Evolutionary conservation across 1,140 invertebrate species (phyloP).

Genomic region (Sarcophaga peregrina): DNA sequence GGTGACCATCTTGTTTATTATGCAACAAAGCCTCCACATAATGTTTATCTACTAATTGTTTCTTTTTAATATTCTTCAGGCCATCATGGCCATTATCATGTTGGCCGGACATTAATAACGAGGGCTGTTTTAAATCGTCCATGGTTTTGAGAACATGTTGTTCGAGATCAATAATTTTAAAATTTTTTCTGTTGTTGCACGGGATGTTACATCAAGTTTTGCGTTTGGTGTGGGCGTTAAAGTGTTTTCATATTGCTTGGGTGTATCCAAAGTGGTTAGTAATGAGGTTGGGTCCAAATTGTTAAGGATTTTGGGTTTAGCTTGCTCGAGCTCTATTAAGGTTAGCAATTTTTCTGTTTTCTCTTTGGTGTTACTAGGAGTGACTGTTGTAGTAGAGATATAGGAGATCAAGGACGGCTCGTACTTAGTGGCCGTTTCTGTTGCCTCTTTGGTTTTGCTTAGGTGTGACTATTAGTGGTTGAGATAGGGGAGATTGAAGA

Average conservation of each 20-base stretch:
- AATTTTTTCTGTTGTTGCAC: constrained; percentile 1
- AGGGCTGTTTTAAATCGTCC: constrained; percentile 15
- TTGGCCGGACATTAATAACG: constrained; percentile 42
- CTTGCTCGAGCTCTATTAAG: too few species aligned
- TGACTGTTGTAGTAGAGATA: too few species aligned
- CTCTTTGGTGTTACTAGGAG: too few species aligned
- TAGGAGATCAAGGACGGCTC: too few species aligned
- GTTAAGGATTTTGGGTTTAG: not conserved
- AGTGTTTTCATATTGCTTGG: not conserved
- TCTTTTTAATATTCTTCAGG: constrained; percentile 58
- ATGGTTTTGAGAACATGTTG: constrained; percentile 44
- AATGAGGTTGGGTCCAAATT: not conserved
- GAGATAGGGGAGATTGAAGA: too few species aligned
- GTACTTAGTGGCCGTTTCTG: too few species aligned
- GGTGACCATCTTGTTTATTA: constrained; percentile 8
- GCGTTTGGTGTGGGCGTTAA: constrained; percentile 27
- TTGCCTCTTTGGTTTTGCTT: too few species aligned
- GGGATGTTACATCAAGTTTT: not conserved
- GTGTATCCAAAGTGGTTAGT: constrained; percentile 8
- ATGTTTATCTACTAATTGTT: constrained; percentile 61
- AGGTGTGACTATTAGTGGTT: too few species aligned
- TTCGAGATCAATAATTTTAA: constrained; percentile 58
- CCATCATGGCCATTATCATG: constrained; percentile 57
- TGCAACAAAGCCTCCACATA: constrained; percentile 42
- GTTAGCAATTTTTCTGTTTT: too few species aligned